Evolutionary conservation across 2,888 invertebrate species (phyloP).

Genomic region (Odontocerum albicorne): DNA sequence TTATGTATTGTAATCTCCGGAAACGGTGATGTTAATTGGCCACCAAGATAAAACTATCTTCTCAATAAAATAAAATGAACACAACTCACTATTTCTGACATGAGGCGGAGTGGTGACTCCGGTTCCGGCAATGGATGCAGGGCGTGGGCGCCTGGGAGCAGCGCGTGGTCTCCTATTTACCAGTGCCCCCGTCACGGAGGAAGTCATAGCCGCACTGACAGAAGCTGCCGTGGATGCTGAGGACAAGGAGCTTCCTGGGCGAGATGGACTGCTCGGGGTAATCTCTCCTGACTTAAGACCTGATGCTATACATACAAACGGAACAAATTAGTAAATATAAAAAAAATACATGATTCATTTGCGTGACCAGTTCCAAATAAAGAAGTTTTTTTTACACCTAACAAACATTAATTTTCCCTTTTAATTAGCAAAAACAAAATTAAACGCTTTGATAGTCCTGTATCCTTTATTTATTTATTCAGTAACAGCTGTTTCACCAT

Average conservation of each 20-base stretch:
- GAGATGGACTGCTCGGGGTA: slow-evolving; percentile 74
- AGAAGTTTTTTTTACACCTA: background rate
- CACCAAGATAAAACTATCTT: no score
- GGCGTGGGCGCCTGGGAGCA: slow-evolving; percentile 71
- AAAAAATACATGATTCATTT: no score
- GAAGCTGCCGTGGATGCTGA: slow-evolving; percentile 55
- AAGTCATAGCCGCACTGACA: slow-evolving; percentile 67
- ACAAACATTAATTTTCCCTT: no score
- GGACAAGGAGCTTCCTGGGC: slow-evolving; percentile 87
- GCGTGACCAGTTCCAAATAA: no score
- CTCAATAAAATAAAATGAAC: background rate
- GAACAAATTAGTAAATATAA: no score
- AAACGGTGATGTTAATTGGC: no score
- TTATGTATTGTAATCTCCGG: no score
- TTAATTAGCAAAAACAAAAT: no score
- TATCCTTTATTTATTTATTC: no score
- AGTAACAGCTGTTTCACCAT: no score
- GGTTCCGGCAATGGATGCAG: slow-evolving; percentile 82
- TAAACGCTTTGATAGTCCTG: no score
- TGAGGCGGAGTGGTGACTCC: slow-evolving; percentile 65
- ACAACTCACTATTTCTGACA: slow-evolving; percentile 48
- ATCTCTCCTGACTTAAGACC: slow-evolving; percentile 74
- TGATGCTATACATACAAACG: slow-evolving; percentile 44
- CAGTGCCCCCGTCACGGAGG: slow-evolving; percentile 59
- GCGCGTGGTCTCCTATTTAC: slow-evolving; percentile 64